Percentiles rank a stretch among this genome's conserved stretches.
Evolutionary conservation across 2,888 invertebrate genomes (phyloP).

Genomic region (Corbicula japonica): DNA sequence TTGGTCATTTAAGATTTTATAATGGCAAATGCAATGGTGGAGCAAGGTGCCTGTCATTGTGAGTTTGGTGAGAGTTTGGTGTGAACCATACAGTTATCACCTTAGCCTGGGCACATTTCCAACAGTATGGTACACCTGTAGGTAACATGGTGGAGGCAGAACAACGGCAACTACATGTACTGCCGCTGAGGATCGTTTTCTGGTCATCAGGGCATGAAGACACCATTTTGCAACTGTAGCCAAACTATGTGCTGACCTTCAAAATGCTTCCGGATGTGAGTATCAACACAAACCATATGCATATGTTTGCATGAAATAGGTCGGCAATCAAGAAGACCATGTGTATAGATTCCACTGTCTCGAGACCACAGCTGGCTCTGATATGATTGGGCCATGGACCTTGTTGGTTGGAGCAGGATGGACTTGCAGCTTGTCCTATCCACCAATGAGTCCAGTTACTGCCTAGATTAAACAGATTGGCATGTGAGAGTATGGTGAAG

Average conservation of each 20-base stretch:
- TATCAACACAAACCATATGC: background rate
- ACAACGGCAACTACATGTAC: background rate
- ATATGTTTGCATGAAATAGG: background rate
- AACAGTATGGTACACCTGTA: constrained; percentile 4
- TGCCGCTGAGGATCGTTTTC: constrained; percentile 4
- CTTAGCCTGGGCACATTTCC: background rate
- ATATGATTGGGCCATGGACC: constrained; percentile 8
- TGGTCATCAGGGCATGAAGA: background rate
- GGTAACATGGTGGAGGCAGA: background rate
- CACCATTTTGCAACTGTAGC: background rate
- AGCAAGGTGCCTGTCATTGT: no score
- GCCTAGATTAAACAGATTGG: constrained; percentile 3
- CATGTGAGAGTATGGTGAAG: constrained; percentile 2
- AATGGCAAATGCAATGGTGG: no score
- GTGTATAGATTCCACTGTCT: no score
- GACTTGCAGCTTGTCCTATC: constrained; percentile 7
- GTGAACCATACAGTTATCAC: constrained; percentile 1
- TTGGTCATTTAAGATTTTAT: no score
- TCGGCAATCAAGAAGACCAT: background rate
- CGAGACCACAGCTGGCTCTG: background rate
- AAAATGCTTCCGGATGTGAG: background rate
- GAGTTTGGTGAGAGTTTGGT: no score
- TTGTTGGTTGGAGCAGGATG: constrained; percentile 9
- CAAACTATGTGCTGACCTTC: background rate
- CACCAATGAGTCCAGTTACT: constrained; percentile 19